Evolutionary conservation across 1,140 invertebrate species (phyloP).

Genomic region (Wiebesia pumilae): DNA sequence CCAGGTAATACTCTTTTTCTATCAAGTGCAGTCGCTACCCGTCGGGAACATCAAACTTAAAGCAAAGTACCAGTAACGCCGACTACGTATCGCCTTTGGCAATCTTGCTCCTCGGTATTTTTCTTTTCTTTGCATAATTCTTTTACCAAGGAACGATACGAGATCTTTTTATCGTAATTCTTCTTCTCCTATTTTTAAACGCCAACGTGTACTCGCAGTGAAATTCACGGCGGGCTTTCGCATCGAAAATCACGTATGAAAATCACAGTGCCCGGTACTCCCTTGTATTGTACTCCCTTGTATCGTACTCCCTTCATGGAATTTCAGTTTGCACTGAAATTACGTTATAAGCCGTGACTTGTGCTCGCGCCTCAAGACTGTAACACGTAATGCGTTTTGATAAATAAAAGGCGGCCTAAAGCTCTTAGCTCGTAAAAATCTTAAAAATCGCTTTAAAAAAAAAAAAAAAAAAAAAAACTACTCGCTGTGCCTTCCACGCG

Average conservation of each 20-base stretch:
- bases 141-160: too few relatives aligned
- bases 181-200: too few relatives aligned
- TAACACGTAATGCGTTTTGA: background rate
- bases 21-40: constrained; percentile 25
- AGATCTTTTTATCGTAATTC: too few relatives aligned
- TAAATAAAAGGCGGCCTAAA: background rate
- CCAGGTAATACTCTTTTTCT: constrained; percentile 64
- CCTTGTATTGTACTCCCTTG: too few relatives aligned
- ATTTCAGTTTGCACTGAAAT: background rate
- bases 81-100: background rate
- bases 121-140: background rate
- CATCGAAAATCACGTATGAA: too few relatives aligned
- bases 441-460: too few relatives aligned
- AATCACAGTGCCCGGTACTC: too few relatives aligned
- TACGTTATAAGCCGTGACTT: background rate
- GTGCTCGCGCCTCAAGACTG: background rate
- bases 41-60: constrained; percentile 38
- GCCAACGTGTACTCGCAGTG: background rate
- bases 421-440: background rate
- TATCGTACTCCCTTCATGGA: background rate
- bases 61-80: constrained; percentile 13
- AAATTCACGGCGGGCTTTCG: too few relatives aligned
- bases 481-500: background rate
- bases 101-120: background rate
- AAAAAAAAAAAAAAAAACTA: background rate